Percentiles rank a stretch among this genome's conserved stretches.
Evolutionary conservation across 1,140 invertebrate genomes (phyloP).

Genomic region (Laodelphax striatellus): DNA sequence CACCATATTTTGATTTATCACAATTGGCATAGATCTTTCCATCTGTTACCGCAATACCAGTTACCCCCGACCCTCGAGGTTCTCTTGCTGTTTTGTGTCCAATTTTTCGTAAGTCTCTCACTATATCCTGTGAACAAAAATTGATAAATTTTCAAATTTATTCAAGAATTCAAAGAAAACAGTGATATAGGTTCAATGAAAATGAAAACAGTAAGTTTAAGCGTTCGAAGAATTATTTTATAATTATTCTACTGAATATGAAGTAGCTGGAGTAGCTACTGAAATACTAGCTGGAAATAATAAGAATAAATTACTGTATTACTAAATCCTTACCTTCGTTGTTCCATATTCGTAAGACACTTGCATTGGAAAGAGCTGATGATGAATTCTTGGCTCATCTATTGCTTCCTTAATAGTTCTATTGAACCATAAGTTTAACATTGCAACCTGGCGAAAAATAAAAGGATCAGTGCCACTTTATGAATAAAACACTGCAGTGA

Average conservation of each 20-base stretch:
- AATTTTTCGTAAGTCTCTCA: slow-evolving; percentile 8
- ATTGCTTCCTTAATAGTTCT: slow-evolving; percentile 78
- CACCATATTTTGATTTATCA: slow-evolving; percentile 10
- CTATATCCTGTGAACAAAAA: slow-evolving; percentile 12
- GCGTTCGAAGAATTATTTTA: too few species aligned
- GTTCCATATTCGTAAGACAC: slow-evolving; percentile 68
- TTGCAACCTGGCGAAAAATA: slow-evolving; percentile 49
- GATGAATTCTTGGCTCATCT: slow-evolving; percentile 77
- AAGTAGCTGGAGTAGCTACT: too few species aligned
- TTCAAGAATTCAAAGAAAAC: not conserved
- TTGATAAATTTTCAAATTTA: not conserved
- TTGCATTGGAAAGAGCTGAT: slow-evolving; percentile 81
- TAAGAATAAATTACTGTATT: not conserved
- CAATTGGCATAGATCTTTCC: slow-evolving; percentile 8
- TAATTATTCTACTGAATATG: too few species aligned
- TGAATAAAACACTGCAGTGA: too few species aligned
- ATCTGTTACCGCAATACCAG: not conserved
- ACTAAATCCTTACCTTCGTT: slow-evolving; percentile 45
- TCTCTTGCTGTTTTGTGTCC: slow-evolving; percentile 2
- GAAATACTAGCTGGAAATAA: too few species aligned
- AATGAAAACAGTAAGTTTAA: too few species aligned
- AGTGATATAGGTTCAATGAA: too few species aligned
- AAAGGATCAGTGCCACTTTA: not conserved
- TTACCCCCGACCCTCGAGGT: not conserved
- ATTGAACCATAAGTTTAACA: slow-evolving; percentile 72